phyloP scores from a whole-genome alignment of 2,113 vertebrate genomes.

The Dicerorhinus sumatrensis region DNA sequence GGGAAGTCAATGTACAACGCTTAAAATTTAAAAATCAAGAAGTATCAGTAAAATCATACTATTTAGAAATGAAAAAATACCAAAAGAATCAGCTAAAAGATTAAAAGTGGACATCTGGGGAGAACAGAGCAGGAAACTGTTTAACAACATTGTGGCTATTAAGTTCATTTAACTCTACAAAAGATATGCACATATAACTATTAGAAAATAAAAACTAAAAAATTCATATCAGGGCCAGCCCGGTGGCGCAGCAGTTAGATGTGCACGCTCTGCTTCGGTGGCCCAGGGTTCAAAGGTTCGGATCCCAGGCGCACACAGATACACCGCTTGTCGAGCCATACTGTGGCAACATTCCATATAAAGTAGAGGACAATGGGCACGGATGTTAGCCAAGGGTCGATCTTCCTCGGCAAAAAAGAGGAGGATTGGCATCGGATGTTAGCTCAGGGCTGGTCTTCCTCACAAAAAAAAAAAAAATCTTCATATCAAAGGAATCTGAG shows the following conservation, averaged over 20 bases:
- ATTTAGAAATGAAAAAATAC: neutral
- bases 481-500: neutral
- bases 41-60: neutral
- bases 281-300: too few species aligned
- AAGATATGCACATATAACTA: neutral
- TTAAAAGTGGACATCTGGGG: neutral
- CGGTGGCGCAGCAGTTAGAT: too few species aligned
- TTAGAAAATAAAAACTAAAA: slow-evolving; percentile 21
- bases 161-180: neutral
- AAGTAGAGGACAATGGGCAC: too few species aligned
- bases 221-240: neutral
- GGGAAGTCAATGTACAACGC: neutral
- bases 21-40: neutral
- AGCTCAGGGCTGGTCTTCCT: too few species aligned
- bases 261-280: too few species aligned
- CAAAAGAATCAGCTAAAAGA: neutral
- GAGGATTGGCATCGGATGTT: too few species aligned
- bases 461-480: neutral
- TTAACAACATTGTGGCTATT: neutral
- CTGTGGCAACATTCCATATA: too few species aligned
- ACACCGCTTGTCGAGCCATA: too few species aligned
- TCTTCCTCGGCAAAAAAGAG: too few species aligned
- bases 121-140: neutral
- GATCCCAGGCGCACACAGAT: too few species aligned
- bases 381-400: too few species aligned